These are phyloP conservation scores for Scelioninae gen. 2 DNA, from an alignment of 2,888 invertebrate species.

Conservation along the genomic window DNA sequence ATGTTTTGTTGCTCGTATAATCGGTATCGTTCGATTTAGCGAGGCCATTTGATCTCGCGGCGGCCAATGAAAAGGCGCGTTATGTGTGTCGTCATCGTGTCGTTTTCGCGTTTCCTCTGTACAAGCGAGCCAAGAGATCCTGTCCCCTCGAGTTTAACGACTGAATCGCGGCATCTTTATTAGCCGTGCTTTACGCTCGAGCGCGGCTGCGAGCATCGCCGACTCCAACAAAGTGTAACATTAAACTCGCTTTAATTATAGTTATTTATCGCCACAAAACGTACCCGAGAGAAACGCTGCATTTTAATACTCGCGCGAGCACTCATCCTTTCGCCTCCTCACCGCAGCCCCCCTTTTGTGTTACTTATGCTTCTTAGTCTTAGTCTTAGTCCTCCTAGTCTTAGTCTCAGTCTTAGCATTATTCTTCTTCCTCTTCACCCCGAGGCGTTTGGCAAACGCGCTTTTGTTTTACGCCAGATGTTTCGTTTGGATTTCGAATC, in stretches of 20 bases:
- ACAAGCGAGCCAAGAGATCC: conserved; percentile 45
- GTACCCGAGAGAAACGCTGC: conserved; percentile 54
- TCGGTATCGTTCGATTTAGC: conserved; percentile 61
- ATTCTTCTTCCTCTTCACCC: conserved; percentile 12
- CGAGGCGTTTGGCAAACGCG: conserved; percentile 23
- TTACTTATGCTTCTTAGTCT: background rate
- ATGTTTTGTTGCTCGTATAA: conserved; percentile 58
- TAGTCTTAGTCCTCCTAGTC: conserved; percentile 8
- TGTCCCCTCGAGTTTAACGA: conserved; percentile 59
- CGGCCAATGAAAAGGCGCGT: conserved; percentile 57
- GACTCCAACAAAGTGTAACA: conserved; percentile 55
- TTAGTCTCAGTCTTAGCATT: conserved; percentile 8
- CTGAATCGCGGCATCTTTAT: conserved; percentile 60
- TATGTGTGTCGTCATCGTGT: conserved; percentile 59
- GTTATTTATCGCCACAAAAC: conserved; percentile 59
- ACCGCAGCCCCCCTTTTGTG: conserved; percentile 32
- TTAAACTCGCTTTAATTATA: conserved; percentile 58
- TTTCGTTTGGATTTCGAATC: conserved; percentile 41
- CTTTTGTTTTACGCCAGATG: conserved; percentile 53
- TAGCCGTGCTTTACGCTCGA: conserved; percentile 58
- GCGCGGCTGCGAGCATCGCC: conserved; percentile 55
- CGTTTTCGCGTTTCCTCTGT: conserved; percentile 58
- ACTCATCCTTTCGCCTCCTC: conserved; percentile 29
- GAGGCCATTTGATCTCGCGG: conserved; percentile 58
- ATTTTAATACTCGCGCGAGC: conserved; percentile 53